A percentile compares a stretch with the other conserved stretches of the same genome.
These are phyloP conservation scores for Drosophila kohkoa DNA, from an alignment of 1,140 invertebrate genomes.

Conservation along the genomic window DNA sequence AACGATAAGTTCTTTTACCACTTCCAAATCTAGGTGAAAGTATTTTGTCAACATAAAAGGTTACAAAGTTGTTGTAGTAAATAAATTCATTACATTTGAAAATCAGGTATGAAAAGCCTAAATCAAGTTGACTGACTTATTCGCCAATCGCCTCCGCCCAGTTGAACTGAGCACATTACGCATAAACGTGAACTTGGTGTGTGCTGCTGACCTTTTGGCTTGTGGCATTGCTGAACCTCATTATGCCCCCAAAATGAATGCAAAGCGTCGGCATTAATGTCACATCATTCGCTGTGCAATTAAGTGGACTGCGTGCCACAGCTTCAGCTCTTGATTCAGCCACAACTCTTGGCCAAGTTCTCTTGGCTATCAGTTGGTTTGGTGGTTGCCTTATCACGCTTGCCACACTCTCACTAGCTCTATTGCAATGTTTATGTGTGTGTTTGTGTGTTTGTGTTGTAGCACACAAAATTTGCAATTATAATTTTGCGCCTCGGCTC, in stretches of 20 bases:
- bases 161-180: not conserved
- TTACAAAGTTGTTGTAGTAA: too few relatives aligned
- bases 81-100: not conserved
- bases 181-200: conserved; percentile 18
- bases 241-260: conserved; percentile 76
- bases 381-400: conserved; percentile 65
- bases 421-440: not conserved
- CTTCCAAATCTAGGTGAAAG: too few relatives aligned
- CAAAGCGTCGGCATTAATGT: conserved; percentile 77
- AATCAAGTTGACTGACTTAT: not conserved
- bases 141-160: not conserved
- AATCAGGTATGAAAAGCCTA: not conserved
- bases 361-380: conserved; percentile 58
- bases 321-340: conserved; percentile 8
- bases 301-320: conserved; percentile 53
- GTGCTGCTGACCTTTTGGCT: conserved; percentile 54
- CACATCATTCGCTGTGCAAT: conserved; percentile 49
- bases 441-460: conserved; percentile 10
- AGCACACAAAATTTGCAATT: conserved; percentile 77
- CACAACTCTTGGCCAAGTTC: not conserved
- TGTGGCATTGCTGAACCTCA: conserved; percentile 48
- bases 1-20: too few relatives aligned
- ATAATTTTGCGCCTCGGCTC: conserved; percentile 74
- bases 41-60: too few relatives aligned
- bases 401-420: conserved; percentile 74